Percentiles rank a stretch among this genome's conserved stretches.
Evolutionary conservation across 2,113 vertebrate genomes (phyloP).

Genomic region (Neofelis nebulosa): DNA sequence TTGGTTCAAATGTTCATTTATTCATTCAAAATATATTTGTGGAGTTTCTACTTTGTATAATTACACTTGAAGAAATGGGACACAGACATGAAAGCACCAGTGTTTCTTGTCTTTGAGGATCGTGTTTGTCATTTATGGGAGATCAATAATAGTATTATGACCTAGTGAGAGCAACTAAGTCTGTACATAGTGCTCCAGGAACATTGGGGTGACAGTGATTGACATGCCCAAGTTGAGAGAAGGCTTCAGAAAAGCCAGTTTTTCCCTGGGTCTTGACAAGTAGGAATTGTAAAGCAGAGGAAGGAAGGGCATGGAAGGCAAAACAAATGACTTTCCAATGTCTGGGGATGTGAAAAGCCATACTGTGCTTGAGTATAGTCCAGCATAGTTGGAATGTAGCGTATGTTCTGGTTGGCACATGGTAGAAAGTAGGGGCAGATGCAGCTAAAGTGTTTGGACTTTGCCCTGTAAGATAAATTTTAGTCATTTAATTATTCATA

Average conservation of each 20-base stretch:
- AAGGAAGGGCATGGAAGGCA: background rate
- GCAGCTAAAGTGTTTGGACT: background rate
- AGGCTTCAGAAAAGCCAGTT: background rate
- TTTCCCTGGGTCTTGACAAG: background rate
- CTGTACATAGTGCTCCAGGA: background rate
- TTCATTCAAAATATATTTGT: background rate
- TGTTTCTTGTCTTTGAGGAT: background rate
- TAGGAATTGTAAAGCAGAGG: background rate
- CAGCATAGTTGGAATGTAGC: background rate
- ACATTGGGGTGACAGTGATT: background rate
- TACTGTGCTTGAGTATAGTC: background rate
- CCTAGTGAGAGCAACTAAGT: background rate
- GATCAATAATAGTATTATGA: background rate
- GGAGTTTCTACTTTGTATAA: background rate
- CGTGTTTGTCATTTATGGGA: background rate
- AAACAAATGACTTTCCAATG: background rate
- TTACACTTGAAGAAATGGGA: background rate
- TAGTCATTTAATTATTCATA: background rate
- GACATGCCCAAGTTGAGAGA: background rate
- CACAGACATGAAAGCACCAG: background rate
- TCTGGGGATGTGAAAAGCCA: background rate
- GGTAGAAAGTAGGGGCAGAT: background rate
- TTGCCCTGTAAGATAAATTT: background rate
- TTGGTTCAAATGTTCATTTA: background rate
- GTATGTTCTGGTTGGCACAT: background rate